Conservation (phyloP, 2,888 invertebrate species). For the Drosophila anomalata region DNA sequence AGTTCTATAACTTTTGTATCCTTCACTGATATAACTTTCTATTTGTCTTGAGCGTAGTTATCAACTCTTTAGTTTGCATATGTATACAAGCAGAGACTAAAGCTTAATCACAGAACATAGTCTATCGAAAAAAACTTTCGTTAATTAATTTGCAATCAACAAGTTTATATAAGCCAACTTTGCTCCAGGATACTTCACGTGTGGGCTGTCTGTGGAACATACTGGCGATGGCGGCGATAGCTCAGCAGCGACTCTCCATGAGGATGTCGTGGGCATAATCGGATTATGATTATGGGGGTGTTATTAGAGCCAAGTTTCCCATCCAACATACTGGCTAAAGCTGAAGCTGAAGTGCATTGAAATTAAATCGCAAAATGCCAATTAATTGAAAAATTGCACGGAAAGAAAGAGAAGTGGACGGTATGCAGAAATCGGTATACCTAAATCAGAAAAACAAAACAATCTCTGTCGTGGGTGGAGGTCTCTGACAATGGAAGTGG, state of each 20-base stretch:
- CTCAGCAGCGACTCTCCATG: background rate
- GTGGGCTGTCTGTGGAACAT: background rate
- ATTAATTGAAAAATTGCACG: slow-evolving; percentile 62
- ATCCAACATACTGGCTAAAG: slow-evolving; percentile 7
- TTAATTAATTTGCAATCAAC: slow-evolving; percentile 63
- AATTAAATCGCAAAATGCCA: slow-evolving; percentile 48
- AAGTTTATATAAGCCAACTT: slow-evolving; percentile 38
- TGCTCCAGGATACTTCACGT: slow-evolving; percentile 8
- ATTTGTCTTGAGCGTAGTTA: background rate
- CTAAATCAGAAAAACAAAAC: slow-evolving; percentile 49
- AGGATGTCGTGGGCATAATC: slow-evolving; percentile 54
- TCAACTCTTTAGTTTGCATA: background rate
- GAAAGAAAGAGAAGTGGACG: slow-evolving; percentile 3
- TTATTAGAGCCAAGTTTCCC: slow-evolving; percentile 3
- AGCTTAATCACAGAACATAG: slow-evolving; percentile 3
- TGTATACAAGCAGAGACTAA: background rate
- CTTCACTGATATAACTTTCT: background rate
- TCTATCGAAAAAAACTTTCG: slow-evolving; percentile 41
- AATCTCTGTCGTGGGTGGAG: slow-evolving; percentile 56
- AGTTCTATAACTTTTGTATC: background rate
- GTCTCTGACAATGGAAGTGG: slow-evolving; percentile 5
- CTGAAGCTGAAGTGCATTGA: slow-evolving; percentile 39
- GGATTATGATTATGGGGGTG: slow-evolving; percentile 70
- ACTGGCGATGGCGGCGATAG: background rate
- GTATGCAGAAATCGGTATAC: slow-evolving; percentile 67